phyloP scores from a whole-genome alignment of 2,888 invertebrate genomes.

The Patella ulyssiponensis region DNA sequence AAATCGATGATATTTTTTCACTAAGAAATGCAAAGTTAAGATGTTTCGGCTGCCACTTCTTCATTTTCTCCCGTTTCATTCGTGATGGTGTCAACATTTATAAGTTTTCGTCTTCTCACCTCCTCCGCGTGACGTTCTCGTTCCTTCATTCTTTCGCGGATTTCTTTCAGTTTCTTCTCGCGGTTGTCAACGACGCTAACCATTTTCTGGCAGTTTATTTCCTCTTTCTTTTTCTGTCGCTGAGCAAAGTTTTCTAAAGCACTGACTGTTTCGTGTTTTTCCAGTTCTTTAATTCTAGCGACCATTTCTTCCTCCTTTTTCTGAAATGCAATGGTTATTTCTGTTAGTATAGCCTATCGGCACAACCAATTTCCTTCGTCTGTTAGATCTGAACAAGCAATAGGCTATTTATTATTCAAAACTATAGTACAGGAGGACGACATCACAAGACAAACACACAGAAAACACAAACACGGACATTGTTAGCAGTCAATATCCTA shows the following conservation, averaged over 20 bases:
- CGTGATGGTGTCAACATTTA: constrained; percentile 34
- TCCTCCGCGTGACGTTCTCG: constrained; percentile 59
- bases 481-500: no score
- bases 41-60: no score
- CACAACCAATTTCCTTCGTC: no score
- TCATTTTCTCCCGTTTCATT: no score
- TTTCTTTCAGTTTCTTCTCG: constrained; percentile 56
- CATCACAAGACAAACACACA: no score
- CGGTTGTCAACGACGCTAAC: constrained; percentile 58
- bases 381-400: no score
- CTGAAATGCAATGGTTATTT: constrained; percentile 37
- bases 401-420: no score
- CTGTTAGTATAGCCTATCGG: no score
- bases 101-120: constrained; percentile 58
- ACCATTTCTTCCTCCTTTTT: constrained; percentile 61
- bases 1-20: no score
- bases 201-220: constrained; percentile 54
- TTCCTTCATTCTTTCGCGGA: constrained; percentile 57
- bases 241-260: constrained; percentile 59
- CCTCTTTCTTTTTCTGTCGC: constrained; percentile 57
- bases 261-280: constrained; percentile 57
- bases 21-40: no score
- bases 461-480: no score
- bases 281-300: constrained; percentile 59
- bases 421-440: no score